These are phyloP conservation scores for Onthophagus sagittarius DNA, from an alignment of 2,888 invertebrate genomes.

Conservation along the genomic window DNA sequence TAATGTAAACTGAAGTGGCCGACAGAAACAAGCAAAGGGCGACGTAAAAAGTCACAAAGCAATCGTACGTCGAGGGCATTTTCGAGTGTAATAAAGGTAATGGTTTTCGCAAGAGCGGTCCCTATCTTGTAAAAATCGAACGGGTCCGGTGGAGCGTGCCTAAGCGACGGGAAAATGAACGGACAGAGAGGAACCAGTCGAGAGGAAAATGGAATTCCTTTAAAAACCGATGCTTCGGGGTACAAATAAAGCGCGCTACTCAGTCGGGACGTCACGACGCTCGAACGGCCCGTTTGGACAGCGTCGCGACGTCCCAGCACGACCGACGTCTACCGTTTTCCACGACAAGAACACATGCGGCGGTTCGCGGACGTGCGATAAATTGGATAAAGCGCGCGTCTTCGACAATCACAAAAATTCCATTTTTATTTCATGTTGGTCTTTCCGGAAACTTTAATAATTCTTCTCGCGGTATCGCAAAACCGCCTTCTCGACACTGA, in stretches of 20 bases:
- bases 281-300: background rate
- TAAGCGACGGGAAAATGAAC: conserved; percentile 12
- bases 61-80: background rate
- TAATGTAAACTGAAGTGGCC: background rate
- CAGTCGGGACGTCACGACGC: conserved; percentile 1
- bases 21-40: background rate
- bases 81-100: conserved; percentile 8
- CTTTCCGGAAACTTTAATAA: background rate
- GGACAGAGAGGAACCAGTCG: conserved; percentile 11
- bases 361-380: background rate
- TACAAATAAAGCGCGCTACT: conserved; percentile 8
- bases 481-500: background rate
- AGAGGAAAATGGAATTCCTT: conserved; percentile 13
- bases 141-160: conserved; percentile 5
- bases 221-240: conserved; percentile 3
- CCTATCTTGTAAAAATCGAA: conserved; percentile 11
- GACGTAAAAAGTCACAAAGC: conserved; percentile 7
- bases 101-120: background rate
- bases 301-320: background rate
- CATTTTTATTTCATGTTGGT: background rate
- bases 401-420: background rate
- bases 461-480: background rate
- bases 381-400: background rate
- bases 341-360: background rate
- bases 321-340: background rate